A percentile compares a stretch with the other conserved stretches of the same genome.
phyloP scores from a whole-genome alignment of 2,113 vertebrate genomes.

The Columbina picui region DNA sequence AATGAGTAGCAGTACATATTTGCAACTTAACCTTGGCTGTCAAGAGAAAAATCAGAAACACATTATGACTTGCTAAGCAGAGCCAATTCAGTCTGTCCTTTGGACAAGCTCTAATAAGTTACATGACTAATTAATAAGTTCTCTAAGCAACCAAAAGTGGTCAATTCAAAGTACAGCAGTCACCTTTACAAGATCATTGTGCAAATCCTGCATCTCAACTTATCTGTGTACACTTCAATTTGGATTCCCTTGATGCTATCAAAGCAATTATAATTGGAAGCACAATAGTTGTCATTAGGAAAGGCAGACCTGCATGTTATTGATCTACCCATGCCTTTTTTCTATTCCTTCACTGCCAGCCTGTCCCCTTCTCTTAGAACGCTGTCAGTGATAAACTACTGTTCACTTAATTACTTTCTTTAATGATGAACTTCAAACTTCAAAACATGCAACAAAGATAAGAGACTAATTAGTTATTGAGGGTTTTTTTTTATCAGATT shows the following conservation, averaged over 20 bases:
- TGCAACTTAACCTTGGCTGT: neutral
- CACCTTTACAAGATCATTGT: neutral
- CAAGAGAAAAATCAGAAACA: neutral
- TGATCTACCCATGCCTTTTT: neutral
- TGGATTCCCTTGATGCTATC: neutral
- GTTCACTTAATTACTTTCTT: conserved; percentile 53
- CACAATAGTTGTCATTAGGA: neutral
- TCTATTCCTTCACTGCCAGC: neutral
- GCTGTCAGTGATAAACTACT: conserved; percentile 3
- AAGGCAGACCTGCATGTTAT: conserved; percentile 22
- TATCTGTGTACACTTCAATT: neutral
- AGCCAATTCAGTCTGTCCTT: neutral
- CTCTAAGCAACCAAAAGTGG: neutral
- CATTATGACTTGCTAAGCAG: neutral
- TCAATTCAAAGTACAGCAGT: neutral
- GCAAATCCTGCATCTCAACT: neutral
- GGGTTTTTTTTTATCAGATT: neutral
- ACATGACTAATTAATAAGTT: neutral
- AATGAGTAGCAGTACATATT: neutral
- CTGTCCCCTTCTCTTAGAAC: neutral
- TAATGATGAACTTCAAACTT: conserved; percentile 24
- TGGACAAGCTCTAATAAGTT: neutral
- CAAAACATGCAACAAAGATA: conserved; percentile 12
- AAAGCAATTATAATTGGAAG: conserved; percentile 15
- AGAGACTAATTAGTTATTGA: conserved; percentile 33